phyloP scores from a whole-genome alignment of 2,888 invertebrate genomes.

The Melipona bicolor region DNA sequence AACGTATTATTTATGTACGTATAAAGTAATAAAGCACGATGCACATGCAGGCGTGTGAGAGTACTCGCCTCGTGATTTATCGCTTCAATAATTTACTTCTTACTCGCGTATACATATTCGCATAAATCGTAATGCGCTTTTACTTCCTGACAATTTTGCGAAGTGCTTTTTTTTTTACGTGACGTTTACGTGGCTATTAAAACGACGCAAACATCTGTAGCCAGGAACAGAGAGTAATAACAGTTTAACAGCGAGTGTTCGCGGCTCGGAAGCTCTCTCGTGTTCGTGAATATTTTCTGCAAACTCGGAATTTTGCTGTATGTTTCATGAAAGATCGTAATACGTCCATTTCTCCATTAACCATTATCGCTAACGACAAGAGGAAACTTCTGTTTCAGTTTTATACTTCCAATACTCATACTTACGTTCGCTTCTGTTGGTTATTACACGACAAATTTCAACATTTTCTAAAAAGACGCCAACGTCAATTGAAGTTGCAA shows the following conservation, averaged over 20 bases:
- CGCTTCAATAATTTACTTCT: constrained; percentile 4
- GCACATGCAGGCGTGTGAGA: not conserved
- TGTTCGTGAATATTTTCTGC: constrained; percentile 4
- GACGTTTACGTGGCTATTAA: constrained; percentile 5
- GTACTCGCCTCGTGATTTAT: not conserved
- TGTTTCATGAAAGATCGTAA: constrained; percentile 15
- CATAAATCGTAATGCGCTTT: not conserved
- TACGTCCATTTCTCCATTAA: no score
- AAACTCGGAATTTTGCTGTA: not conserved
- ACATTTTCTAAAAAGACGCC: no score
- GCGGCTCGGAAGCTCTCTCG: not conserved
- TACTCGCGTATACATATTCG: not conserved
- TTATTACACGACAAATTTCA: not conserved
- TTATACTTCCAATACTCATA: no score
- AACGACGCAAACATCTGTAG: constrained; percentile 21
- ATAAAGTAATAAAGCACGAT: not conserved
- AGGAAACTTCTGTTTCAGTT: no score
- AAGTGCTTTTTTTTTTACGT: constrained; percentile 28
- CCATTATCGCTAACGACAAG: no score
- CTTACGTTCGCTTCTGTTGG: not conserved
- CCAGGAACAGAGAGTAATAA: constrained; percentile 17
- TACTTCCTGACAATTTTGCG: constrained; percentile 26
- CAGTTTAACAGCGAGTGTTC: no score
- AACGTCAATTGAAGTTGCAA: not conserved
- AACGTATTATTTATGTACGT: no score